Base-by-base conservation (phyloP, 2,113 vertebrate genomes). In the Cacatua alba region DNA sequence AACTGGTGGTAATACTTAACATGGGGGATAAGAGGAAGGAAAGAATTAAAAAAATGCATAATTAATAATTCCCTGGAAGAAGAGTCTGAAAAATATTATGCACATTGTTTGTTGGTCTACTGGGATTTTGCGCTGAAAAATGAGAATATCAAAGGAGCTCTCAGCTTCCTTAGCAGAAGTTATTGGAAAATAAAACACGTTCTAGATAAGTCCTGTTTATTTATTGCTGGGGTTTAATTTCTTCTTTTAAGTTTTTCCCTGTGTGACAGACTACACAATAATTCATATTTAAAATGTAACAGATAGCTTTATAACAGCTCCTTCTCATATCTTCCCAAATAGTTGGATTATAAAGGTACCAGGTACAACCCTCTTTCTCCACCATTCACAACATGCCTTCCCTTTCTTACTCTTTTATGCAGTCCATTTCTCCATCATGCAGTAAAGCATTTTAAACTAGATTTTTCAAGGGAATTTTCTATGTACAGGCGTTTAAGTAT, bases 141-240 rank as follows among this genome's bases (percentile, higher is more conserved):
- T 67, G 33, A 89, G 26, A 70, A 21, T 64, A 74, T 74, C 69
- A 68, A 49, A 87, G 49, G 20, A 86, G 26, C 7, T 79, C 37
- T 77, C 52, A 17, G 33, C 7, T 86, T 94, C n/a, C 41, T 75
- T 88, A 92, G 44, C 15, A 80, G 53, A 93, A 83, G 15, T 83
- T 62, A 86, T 31, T 83, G 64, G 68, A 83, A 95, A 93, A 88
- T 49, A 91, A 87, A 91, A 68, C 11, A n/a, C 43, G 85, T 64
- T 81, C 48, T 25, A 63, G 15, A 2, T 80, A 84, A 88, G 19
- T 13, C 62, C 6, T 75, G 75, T 82, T 81, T 75, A 86, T 89
- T 95, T 94, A 75, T 85, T 76, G 17, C 44, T 60, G 20, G 29
- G 19, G 31, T 71, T 91, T 86, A 84, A 76, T 69, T 82, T 82